Conservation (phyloP, 2,797 vertebrate species). For the Amblyraja radiata region DNA sequence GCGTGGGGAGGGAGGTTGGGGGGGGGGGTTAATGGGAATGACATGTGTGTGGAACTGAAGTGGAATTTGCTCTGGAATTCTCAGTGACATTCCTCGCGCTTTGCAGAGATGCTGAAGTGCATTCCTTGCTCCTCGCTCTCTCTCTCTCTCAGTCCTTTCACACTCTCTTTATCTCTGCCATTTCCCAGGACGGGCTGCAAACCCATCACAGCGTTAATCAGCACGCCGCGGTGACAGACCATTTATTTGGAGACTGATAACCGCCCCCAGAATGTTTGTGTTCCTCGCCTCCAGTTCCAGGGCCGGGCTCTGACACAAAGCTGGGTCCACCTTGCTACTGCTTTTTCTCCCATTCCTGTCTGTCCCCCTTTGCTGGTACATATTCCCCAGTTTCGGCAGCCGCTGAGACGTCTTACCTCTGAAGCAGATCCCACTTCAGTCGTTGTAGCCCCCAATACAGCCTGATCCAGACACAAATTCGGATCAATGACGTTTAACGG, state of each 20-base stretch:
- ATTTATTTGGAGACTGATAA: slow-evolving; percentile 28
- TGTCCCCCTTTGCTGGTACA: too few species aligned
- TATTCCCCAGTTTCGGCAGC: neutral
- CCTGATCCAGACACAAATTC: neutral
- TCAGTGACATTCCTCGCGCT: slow-evolving; percentile 27
- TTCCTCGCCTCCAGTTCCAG: neutral
- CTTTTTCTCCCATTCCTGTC: neutral
- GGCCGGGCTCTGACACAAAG: neutral
- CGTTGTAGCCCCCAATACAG: neutral
- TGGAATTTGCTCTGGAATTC: slow-evolving; percentile 35
- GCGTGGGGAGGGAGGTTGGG: too few species aligned
- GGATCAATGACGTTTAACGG: too few species aligned
- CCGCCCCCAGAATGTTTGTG: slow-evolving; percentile 27
- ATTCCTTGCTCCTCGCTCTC: slow-evolving; percentile 1
- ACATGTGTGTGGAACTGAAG: slow-evolving; percentile 32
- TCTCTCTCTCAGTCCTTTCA: slow-evolving; percentile 20
- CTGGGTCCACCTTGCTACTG: neutral
- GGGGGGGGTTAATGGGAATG: slow-evolving; percentile 10
- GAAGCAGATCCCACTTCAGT: neutral
- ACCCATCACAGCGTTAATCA: slow-evolving; percentile 23
- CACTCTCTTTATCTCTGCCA: slow-evolving; percentile 35
- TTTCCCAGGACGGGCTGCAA: slow-evolving; percentile 24
- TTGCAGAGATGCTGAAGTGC: slow-evolving; percentile 29
- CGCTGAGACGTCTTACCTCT: too few species aligned
- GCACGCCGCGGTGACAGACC: neutral